A percentile compares a stretch with the other conserved stretches of the same genome.
Conservation (phyloP, 1,140 invertebrate species). For the Chironomus striatipennis region DNA sequence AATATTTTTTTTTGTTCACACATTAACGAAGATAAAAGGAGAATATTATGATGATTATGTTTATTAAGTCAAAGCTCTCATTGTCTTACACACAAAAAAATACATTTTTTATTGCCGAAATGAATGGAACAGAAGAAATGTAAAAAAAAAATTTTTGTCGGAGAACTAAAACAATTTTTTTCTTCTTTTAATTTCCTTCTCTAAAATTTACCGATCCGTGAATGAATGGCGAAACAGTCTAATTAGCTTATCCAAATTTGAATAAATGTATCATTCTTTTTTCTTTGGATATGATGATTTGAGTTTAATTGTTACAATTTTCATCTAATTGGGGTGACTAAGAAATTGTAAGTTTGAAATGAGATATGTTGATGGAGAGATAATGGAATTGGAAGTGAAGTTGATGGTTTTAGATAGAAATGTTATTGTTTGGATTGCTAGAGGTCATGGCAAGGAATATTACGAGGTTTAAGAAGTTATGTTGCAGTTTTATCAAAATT, state of each 20-base stretch:
- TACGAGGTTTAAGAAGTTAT: no score
- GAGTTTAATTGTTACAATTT: not conserved
- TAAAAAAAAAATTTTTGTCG: not conserved
- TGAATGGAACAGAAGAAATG: not conserved
- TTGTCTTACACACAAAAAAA: not conserved
- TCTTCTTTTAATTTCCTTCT: not conserved
- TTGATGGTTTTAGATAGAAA: no score
- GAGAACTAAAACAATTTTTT: not conserved
- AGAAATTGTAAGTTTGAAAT: not conserved
- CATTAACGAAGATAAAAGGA: not conserved
- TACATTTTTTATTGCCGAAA: not conserved
- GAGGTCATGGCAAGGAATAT: no score
- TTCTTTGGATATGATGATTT: not conserved
- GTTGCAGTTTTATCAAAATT: no score
- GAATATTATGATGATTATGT: constrained; percentile 9
- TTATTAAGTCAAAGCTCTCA: not conserved
- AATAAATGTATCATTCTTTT: not conserved
- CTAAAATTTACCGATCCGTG: not conserved
- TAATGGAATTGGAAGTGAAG: no score
- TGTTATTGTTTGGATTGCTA: no score
- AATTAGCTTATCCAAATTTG: constrained; percentile 20
- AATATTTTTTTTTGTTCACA: not conserved
- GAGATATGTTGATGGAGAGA: no score
- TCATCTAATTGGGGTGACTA: not conserved
- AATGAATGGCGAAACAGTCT: not conserved